Evolutionary conservation across 1,140 invertebrate genomes (phyloP).

Genomic region (Microplitis demolitor): DNA sequence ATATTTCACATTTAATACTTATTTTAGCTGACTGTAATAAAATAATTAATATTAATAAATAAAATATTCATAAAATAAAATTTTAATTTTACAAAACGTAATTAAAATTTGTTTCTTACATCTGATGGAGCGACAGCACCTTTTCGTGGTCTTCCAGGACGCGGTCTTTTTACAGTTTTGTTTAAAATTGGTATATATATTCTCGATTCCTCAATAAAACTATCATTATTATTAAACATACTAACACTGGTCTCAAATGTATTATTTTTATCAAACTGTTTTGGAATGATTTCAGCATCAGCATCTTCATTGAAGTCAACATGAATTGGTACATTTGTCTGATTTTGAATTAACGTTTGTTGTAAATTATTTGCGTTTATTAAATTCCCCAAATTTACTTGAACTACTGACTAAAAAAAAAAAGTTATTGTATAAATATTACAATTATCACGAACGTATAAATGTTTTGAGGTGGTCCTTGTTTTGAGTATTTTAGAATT

Average conservation of each 20-base stretch:
- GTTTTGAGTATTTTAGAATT: too few species aligned
- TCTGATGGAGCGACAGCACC: conserved; percentile 20
- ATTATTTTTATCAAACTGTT: not conserved
- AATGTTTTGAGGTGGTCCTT: too few species aligned
- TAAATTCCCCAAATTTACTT: conserved; percentile 36
- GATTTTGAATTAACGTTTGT: conserved; percentile 18
- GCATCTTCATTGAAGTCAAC: not conserved
- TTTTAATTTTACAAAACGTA: not conserved
- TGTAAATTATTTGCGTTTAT: conserved; percentile 20
- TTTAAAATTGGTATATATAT: conserved; percentile 8
- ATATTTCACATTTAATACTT: conserved; percentile 60
- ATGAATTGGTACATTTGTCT: not conserved
- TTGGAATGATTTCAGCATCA: not conserved
- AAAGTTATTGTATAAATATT: not conserved
- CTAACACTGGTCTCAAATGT: not conserved
- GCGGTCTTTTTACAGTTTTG: conserved; percentile 25
- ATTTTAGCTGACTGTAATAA: conserved; percentile 9
- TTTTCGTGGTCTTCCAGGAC: conserved; percentile 44
- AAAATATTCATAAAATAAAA: conserved; percentile 3
- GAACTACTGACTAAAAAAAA: conserved; percentile 37
- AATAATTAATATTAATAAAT: not conserved
- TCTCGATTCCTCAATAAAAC: not conserved
- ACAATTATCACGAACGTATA: too few species aligned
- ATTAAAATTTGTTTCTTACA: conserved; percentile 21
- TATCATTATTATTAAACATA: not conserved